Evolutionary conservation across 1,140 invertebrate genomes (phyloP), one percentile per base, ranked within the genome.

Genomic region (Trichonephila inaurata): DNA sequence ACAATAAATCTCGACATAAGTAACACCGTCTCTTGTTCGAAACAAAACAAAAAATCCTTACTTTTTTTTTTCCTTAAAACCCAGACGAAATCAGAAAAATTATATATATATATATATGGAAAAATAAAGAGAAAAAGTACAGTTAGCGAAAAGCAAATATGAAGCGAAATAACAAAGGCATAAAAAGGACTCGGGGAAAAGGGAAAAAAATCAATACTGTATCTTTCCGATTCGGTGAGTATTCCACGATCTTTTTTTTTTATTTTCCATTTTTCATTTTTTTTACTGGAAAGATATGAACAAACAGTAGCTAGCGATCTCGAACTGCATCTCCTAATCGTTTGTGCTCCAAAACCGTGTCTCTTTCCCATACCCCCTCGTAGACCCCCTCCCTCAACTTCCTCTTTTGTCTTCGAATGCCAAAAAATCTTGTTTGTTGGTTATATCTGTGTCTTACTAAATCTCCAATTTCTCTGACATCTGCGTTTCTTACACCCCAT

Each of bases 381-480:
- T 0, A 28, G 28, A 28, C 33, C 33, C 33, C 33, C 33, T 3
- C 33, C 33, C 14, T 10, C 51, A 7, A 51, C 7, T 12, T 81
- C 60, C 28, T 14, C 51, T 24, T 28, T 77, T 90, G 66, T 72
- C 69, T 51, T 90, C 69, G 44, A 77, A 77, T 60, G 28, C 72
- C 72, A 77, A 77, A 77, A 77, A 77, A 60, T 61, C 69, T 90
- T 90, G 64, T 90, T 87, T 77, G 72, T 90, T 90, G 87, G 66
- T 90, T 90, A 90, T 81, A 81, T 90, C 58, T 61, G 10, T 66
- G 87, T 61, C 72, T 77, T 77, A 77, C 28, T 77, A 77, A 81
- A 77, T 83, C 90, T 91, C 90, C 40, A 28, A 91, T 91, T 91
- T 83, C 61, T 64, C 18, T 81, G 90, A 91, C 90, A 91, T 83